Evolutionary conservation across 2,888 invertebrate genomes (phyloP), one percentile per base, ranked within the genome.

Genomic region (Eutolmus rufibarbis): DNA sequence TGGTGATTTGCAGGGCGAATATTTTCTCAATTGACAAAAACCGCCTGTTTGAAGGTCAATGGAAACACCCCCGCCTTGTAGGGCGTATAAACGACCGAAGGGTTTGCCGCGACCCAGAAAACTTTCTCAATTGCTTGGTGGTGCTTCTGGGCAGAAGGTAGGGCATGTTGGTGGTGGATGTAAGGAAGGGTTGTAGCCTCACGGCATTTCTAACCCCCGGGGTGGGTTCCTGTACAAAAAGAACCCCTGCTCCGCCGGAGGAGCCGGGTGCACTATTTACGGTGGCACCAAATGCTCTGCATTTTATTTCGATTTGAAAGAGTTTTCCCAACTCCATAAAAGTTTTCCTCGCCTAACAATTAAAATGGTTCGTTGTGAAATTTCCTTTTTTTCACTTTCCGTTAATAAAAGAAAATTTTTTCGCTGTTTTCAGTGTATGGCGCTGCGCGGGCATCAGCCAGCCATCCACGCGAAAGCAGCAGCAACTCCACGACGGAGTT

Each of bases 311-410:
- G n/a, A 76, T 37, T 76, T 31, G 76, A 37, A 76, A 37, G 76
- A 37, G 76, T 76, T 66, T 76, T 76, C 37, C 76, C 40, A 19
- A 76, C 76, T 76, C 19, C 34, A 76, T 76, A 76, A 76, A 34
- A 76, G 76, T 76, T 76, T 76, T 76, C 34, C 76, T 76, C 76
- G 40, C n/a, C 43, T 31, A 76, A 34, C 76, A 40, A 76, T 76
- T 76, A 40, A 76, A 37, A 76, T 40, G 16, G 76, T 40, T 76
- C 28, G 40, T 40, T 76, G 76, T 76, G 7, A 34, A 76, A 76
- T 40, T 37, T 76, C 14, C 37, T 40, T 37, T 46, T n/a, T 76
- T 76, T 76, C 76, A 40, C 40, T 76, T 76, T 76, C 76, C 76
- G 28, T 76, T 37, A 76, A 76, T 76, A 37, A 16, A 76, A 76